Conservation (phyloP, 2,888 invertebrate species). For the Xestia xanthographa region DNA sequence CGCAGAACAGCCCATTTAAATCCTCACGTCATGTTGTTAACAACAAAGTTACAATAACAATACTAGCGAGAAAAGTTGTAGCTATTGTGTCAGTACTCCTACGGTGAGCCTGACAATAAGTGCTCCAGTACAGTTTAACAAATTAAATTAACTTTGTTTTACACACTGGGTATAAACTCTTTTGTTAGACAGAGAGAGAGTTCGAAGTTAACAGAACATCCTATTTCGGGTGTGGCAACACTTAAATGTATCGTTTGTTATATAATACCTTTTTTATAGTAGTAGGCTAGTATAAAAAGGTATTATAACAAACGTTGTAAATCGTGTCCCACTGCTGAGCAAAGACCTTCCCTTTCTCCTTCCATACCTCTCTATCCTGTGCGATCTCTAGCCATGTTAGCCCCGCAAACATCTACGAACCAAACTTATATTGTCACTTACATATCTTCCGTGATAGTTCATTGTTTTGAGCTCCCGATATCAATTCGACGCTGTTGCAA, state of each 20-base stretch:
- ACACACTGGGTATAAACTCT: slow-evolving; percentile 10
- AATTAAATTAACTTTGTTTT: slow-evolving; percentile 46
- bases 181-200: slow-evolving; percentile 10
- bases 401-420: no score
- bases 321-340: no score
- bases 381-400: no score
- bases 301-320: no score
- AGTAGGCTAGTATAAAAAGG: no score
- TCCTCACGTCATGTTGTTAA: slow-evolving; percentile 18
- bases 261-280: no score
- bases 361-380: no score
- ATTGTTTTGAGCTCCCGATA: no score
- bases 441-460: no score
- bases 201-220: background rate
- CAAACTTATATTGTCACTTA: no score
- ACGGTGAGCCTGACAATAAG: slow-evolving; percentile 30
- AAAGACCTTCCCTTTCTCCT: no score
- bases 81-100: slow-evolving; percentile 2
- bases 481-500: no score
- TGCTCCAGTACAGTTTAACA: slow-evolving; percentile 24
- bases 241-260: background rate
- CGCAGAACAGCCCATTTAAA: slow-evolving; percentile 3
- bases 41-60: slow-evolving; percentile 39
- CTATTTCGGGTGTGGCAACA: background rate
- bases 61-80: slow-evolving; percentile 30